Conservation (phyloP, 2,113 vertebrate genomes). For the Brachyistius frenatus region DNA sequence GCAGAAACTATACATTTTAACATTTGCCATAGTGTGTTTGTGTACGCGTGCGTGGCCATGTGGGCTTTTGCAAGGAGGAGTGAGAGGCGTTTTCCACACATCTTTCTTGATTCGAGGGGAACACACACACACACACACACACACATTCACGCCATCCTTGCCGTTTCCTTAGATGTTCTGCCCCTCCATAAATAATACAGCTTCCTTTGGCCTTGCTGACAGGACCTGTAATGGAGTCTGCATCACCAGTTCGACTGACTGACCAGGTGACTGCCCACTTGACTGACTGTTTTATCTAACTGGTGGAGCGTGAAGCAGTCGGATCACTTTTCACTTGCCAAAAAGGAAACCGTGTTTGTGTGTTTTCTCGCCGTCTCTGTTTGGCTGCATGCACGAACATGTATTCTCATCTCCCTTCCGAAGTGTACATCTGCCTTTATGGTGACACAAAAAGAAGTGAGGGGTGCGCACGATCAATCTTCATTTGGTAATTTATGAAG, state of each 20-base stretch:
- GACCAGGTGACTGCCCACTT: conserved; percentile 50
- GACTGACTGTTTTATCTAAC: conserved; percentile 69
- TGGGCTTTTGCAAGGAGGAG: neutral
- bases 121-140: neutral
- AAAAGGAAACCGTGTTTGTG: conserved; percentile 47
- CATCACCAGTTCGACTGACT: conserved; percentile 61
- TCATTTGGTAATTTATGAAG: conserved; percentile 86
- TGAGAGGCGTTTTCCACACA: neutral
- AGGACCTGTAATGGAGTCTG: conserved; percentile 71
- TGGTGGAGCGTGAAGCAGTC: conserved; percentile 51
- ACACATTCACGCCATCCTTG: neutral
- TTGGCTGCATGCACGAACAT: conserved; percentile 7
- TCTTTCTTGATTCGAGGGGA: conserved; percentile 2
- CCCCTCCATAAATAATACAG: conserved; percentile 64
- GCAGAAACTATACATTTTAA: conserved; percentile 54
- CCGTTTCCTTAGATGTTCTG: conserved; percentile 33
- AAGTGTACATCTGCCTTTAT: conserved; percentile 34
- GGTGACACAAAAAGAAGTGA: conserved; percentile 69
- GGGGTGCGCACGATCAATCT: conserved; percentile 81
- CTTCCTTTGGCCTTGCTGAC: conserved; percentile 54
- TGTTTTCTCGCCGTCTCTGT: conserved; percentile 32
- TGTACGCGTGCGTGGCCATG: conserved; percentile 26
- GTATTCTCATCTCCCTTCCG: conserved; percentile 1
- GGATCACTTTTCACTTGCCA: conserved; percentile 53
- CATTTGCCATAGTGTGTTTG: conserved; percentile 52